Evolutionary conservation across 2,888 invertebrate genomes (phyloP).

Genomic region (Habrosyne pyritoides): DNA sequence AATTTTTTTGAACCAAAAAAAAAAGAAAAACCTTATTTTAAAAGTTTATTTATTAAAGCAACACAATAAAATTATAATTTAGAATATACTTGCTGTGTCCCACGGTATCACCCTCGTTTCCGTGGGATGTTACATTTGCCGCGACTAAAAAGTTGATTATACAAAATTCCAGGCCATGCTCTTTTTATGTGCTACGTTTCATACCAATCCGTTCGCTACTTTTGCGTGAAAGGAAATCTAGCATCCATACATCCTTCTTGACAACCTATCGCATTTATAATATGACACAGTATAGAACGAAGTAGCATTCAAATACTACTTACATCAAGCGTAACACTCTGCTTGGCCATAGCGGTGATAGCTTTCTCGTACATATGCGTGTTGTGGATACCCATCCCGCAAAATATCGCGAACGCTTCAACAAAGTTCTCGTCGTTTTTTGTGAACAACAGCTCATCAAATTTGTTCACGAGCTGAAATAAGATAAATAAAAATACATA

Average conservation of each 20-base stretch:
- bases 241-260: too few relatives aligned
- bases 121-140: too few relatives aligned
- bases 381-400: conserved; percentile 98
- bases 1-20: background rate
- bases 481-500: conserved; percentile 21
- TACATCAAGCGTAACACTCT: conserved; percentile 96
- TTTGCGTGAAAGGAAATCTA: too few relatives aligned
- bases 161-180: too few relatives aligned
- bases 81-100: too few relatives aligned
- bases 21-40: background rate
- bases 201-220: too few relatives aligned
- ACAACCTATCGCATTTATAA: too few relatives aligned
- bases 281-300: background rate
- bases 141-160: too few relatives aligned
- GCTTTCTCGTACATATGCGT: conserved; percentile 99
- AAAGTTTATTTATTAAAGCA: too few relatives aligned
- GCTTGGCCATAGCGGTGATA: conserved; percentile 97
- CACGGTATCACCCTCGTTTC: too few relatives aligned
- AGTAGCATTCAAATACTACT: conserved; percentile 39
- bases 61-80: too few relatives aligned
- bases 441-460: conserved; percentile 94
- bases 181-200: too few relatives aligned
- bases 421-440: conserved; percentile 98
- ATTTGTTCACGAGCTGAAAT: conserved; percentile 94
- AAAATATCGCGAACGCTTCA: conserved; percentile 98